Conservation (phyloP, 2,888 invertebrate species). For the Elegia similella region DNA sequence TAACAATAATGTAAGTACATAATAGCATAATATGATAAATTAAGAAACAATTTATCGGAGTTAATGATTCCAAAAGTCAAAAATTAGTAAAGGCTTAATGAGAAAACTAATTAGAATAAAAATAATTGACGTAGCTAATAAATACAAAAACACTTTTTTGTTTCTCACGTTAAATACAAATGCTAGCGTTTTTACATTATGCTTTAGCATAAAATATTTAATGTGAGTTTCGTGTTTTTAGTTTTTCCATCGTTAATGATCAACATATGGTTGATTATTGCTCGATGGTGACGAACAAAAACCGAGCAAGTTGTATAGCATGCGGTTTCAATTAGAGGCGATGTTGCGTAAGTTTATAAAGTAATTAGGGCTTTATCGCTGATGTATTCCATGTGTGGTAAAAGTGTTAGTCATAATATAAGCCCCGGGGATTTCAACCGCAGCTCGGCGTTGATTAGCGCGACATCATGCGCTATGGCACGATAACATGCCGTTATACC, state of each 20-base stretch:
- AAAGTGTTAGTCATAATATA: conserved; percentile 15
- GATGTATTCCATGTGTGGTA: conserved; percentile 19
- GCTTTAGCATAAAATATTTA: conserved; percentile 30
- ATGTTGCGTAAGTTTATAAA: conserved; percentile 26
- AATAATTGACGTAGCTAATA: conserved; percentile 8
- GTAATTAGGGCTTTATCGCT: conserved; percentile 21
- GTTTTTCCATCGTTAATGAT: conserved; percentile 47
- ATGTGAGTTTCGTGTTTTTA: conserved; percentile 41
- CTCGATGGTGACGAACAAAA: conserved; percentile 45
- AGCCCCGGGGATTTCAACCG: neutral
- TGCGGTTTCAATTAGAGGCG: conserved; percentile 53
- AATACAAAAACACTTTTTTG: conserved; percentile 6
- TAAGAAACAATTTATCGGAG: no score
- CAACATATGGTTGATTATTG: conserved; percentile 51
- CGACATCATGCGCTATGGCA: neutral
- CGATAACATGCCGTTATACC: neutral
- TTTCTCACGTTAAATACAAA: conserved; percentile 10
- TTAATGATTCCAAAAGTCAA: no score
- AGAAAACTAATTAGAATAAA: conserved; percentile 2
- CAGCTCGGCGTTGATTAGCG: neutral
- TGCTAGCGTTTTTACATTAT: conserved; percentile 14
- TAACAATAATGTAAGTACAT: no score
- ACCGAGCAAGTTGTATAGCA: conserved; percentile 34
- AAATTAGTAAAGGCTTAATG: neutral
- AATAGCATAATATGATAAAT: no score